Evolutionary conservation across 2,113 vertebrate genomes (phyloP), one percentile per base, ranked within the genome.

Genomic region (Axis porcinus): DNA sequence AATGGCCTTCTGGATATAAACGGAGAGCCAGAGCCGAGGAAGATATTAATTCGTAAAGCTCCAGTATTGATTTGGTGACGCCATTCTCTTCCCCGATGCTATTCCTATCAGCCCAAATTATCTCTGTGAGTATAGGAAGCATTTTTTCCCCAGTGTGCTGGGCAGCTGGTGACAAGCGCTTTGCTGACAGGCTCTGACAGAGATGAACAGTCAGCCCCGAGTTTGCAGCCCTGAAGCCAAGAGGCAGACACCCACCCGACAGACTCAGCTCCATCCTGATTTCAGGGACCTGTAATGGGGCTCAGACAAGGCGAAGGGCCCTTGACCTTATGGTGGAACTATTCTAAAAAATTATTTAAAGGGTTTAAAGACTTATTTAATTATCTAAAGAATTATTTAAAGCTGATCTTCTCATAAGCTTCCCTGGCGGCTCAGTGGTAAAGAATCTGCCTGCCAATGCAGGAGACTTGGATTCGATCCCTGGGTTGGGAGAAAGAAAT

Each of bases 21-120:
- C 79, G 28, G 16, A 45, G 79, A 97, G 28, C 28, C 43, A 87
- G 88, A 58, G 84, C 40, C 86, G 94, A 87, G 90, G 88, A 95
- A 87, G 92, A 86, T 86, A 87, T 97, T 95, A 47, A 95, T 97
- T 84, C 52, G 86, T 85, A 81, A 74, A 87, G 62, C 58, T 79
- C 60, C 28, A 52, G 92, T 74, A 92, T 98, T 94, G 96, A 97
- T 95, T 74, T 64, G 87, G 91, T 84, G 89, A 95, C 0, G 7
- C 91, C 64, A 54, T 50, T 58, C 82, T 93, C 78, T 94, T 95
- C 84, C 70, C 62, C 40, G 55, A 55, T 86, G 87, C 92, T 88
- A 45, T 95, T 96, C 92, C 95, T 93, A 95, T 95, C 93, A 90
- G 54, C 91, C 58, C 70, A 58, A 70, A 96, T 96, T 87, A 94